Conservation (phyloP, 2,113 vertebrate species). For the Neomonachus schauinslandi region DNA sequence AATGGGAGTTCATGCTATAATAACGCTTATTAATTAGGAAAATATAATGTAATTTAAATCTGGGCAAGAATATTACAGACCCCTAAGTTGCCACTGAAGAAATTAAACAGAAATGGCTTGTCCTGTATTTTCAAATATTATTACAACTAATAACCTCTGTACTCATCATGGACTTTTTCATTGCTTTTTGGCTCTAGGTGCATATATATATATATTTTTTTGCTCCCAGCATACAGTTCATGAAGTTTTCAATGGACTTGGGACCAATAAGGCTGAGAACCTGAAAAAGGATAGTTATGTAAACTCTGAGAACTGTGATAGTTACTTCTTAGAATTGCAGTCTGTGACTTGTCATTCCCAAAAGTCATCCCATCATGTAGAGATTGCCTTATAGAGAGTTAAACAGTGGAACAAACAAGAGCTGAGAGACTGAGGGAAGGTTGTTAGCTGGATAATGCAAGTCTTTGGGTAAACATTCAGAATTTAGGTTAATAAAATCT, state of each 20-base stretch:
- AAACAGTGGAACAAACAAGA: not conserved
- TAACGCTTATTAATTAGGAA: constrained; percentile 79
- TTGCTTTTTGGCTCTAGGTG: constrained; percentile 25
- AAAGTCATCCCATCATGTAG: not conserved
- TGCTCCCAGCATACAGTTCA: constrained; percentile 14
- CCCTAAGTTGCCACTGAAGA: constrained; percentile 67
- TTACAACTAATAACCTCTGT: constrained; percentile 56
- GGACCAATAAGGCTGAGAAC: not conserved
- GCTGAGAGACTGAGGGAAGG: not conserved
- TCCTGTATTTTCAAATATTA: constrained; percentile 73
- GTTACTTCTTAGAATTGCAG: not conserved
- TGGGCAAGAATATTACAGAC: constrained; percentile 61
- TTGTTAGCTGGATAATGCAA: not conserved
- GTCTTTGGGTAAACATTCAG: not conserved
- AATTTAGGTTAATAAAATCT: constrained; percentile 15
- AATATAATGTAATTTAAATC: constrained; percentile 71
- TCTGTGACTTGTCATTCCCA: constrained; percentile 4
- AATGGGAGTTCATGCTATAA: constrained; percentile 71
- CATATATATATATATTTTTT: not conserved
- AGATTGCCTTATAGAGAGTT: not conserved
- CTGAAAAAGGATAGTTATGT: not conserved
- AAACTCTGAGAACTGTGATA: constrained; percentile 16
- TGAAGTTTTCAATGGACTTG: constrained; percentile 41
- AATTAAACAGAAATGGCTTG: constrained; percentile 72
- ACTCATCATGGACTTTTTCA: constrained; percentile 27